Conservation (phyloP, 1,140 invertebrate genomes). For the Drosophila tristis region DNA sequence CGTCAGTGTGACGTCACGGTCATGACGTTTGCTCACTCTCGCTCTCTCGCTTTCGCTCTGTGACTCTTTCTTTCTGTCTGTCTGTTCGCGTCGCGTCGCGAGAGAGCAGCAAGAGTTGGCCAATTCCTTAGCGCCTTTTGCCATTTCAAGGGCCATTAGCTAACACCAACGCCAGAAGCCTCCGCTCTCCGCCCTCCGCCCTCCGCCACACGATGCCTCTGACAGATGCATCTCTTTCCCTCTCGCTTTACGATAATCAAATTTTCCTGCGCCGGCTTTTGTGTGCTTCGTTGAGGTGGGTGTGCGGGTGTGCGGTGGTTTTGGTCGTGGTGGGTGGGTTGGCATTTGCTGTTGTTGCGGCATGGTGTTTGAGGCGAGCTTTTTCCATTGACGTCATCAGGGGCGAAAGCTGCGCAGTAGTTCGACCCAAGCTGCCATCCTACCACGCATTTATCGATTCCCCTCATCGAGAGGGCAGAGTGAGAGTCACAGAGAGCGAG, state of each 20-base stretch:
- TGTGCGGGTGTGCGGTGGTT: no score
- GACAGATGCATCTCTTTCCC: slow-evolving; percentile 6
- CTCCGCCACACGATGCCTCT: slow-evolving; percentile 48
- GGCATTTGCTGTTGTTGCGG: slow-evolving; percentile 59
- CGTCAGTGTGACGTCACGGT: slow-evolving; percentile 72
- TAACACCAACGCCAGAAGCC: slow-evolving; percentile 26
- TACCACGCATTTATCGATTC: slow-evolving; percentile 80
- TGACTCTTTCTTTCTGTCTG: not conserved
- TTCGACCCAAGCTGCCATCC: slow-evolving; percentile 54
- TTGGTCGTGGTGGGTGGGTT: slow-evolving; percentile 1
- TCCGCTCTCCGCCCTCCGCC: slow-evolving; percentile 7
- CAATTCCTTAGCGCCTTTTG: slow-evolving; percentile 58
- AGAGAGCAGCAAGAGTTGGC: slow-evolving; percentile 21
- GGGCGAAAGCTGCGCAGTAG: slow-evolving; percentile 73
- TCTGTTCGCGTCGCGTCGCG: not conserved
- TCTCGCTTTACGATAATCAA: slow-evolving; percentile 71
- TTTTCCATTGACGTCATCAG: slow-evolving; percentile 83
- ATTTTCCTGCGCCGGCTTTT: slow-evolving; percentile 72
- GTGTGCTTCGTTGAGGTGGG: slow-evolving; percentile 24
- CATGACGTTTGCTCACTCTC: slow-evolving; percentile 51
- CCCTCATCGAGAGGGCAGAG: slow-evolving; percentile 3
- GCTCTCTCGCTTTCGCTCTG: not conserved
- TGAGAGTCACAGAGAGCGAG: not conserved
- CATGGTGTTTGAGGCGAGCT: slow-evolving; percentile 48
- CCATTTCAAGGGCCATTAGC: slow-evolving; percentile 70